These are phyloP conservation scores for Rhinopomastus cyanomelas DNA, from an alignment of 2,113 vertebrate genomes.

Conservation along the genomic window DNA sequence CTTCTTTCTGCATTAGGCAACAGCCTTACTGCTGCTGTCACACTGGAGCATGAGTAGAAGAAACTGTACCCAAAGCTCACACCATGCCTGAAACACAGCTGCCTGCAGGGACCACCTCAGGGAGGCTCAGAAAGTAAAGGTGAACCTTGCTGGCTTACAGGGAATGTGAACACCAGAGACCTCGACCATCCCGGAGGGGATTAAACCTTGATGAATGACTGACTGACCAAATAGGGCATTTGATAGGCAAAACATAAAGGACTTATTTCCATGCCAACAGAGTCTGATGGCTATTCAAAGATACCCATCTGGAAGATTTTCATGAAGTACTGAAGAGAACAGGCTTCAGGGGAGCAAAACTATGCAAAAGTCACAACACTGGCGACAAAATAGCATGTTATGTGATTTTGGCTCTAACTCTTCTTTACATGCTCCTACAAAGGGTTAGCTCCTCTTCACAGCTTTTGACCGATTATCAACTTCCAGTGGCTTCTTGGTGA, in stretches of 20 bases:
- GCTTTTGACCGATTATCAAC: background rate
- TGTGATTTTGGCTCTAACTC: background rate
- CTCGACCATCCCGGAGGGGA: background rate
- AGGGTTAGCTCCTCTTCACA: background rate
- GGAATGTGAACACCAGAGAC: background rate
- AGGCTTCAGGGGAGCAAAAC: slow-evolving; percentile 10
- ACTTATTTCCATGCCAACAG: slow-evolving; percentile 53
- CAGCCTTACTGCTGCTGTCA: background rate
- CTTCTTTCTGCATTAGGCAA: background rate
- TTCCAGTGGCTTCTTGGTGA: background rate
- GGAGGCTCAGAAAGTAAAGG: background rate
- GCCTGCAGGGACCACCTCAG: background rate
- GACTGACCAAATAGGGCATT: slow-evolving; percentile 62
- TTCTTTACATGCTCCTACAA: slow-evolving; percentile 37
- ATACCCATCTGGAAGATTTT: slow-evolving; percentile 61
- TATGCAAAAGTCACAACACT: slow-evolving; percentile 49
- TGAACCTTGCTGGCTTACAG: background rate
- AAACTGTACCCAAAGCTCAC: background rate
- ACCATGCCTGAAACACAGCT: background rate
- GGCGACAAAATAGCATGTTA: background rate
- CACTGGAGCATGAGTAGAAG: background rate
- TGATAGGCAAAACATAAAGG: slow-evolving; percentile 69
- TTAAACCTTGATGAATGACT: slow-evolving; percentile 1
- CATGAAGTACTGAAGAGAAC: slow-evolving; percentile 63
- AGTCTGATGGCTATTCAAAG: slow-evolving; percentile 72